Evolutionary conservation across 2,113 vertebrate genomes (phyloP).

Genomic region (Serilophus lunatus): DNA sequence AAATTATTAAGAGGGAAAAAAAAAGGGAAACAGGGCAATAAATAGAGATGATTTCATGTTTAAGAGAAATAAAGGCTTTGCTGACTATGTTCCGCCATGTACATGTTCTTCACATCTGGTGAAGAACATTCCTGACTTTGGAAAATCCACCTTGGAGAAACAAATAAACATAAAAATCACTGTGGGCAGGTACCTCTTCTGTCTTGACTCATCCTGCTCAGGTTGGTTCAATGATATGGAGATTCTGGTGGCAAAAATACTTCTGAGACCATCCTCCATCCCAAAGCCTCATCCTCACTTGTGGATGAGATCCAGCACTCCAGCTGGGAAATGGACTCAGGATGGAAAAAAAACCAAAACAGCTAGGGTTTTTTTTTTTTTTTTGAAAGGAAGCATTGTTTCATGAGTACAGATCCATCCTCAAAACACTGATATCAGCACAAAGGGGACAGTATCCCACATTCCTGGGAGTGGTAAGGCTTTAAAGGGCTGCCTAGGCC

Average conservation of each 20-base stretch:
- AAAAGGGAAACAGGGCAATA: neutral
- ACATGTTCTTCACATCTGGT: neutral
- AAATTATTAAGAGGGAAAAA: neutral
- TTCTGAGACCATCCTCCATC: neutral
- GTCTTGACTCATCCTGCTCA: neutral
- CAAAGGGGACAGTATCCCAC: neutral
- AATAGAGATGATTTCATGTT: neutral
- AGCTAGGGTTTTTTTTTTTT: neutral
- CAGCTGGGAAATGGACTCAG: neutral
- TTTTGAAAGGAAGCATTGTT: neutral
- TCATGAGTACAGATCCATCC: fast-evolving
- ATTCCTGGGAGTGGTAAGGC: neutral
- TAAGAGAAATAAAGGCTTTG: neutral
- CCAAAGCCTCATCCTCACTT: neutral
- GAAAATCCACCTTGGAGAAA: neutral
- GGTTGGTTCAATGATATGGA: neutral
- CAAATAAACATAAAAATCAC: neutral
- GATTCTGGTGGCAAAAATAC: neutral
- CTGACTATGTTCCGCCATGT: neutral
- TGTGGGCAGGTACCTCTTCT: neutral
- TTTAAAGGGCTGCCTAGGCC: fast-evolving
- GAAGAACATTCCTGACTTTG: neutral
- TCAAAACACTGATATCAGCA: neutral
- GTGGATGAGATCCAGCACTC: neutral
- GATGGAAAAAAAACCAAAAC: neutral